Evolutionary conservation across 2,888 invertebrate genomes (phyloP).

Genomic region (Drosophila acutilabella): DNA sequence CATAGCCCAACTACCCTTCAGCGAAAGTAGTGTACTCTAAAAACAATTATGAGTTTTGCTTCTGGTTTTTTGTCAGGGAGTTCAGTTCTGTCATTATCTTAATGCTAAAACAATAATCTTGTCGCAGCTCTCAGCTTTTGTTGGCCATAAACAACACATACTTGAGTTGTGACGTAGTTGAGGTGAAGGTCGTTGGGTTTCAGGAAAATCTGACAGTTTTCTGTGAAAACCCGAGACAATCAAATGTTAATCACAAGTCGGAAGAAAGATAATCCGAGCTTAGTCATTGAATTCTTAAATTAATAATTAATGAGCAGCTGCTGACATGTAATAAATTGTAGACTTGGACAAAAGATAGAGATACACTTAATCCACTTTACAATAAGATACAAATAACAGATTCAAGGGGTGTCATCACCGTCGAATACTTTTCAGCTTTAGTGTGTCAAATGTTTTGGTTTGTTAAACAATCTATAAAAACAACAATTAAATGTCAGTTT

Average conservation of each 20-base stretch:
- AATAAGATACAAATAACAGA: neutral
- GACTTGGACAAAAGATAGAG: neutral
- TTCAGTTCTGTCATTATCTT: slow-evolving; percentile 8
- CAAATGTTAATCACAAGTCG: neutral
- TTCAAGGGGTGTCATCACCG: slow-evolving; percentile 9
- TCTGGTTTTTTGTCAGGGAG: slow-evolving; percentile 23
- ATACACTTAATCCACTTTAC: neutral
- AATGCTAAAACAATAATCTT: slow-evolving; percentile 59
- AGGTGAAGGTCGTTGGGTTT: slow-evolving; percentile 42
- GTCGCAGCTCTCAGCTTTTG: slow-evolving; percentile 11
- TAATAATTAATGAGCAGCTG: slow-evolving; percentile 43
- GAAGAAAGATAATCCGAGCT: slow-evolving; percentile 31
- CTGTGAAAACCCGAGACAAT: too few species aligned
- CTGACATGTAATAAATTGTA: slow-evolving; percentile 31
- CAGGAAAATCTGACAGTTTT: neutral
- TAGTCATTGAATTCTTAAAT: slow-evolving; percentile 36
- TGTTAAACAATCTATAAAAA: slow-evolving; percentile 17
- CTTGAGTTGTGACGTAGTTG: slow-evolving; percentile 43
- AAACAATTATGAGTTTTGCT: slow-evolving; percentile 73
- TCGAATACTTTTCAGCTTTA: neutral
- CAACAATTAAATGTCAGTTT: slow-evolving; percentile 19
- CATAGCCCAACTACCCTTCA: neutral
- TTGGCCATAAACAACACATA: slow-evolving; percentile 26
- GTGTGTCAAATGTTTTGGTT: slow-evolving; percentile 6
- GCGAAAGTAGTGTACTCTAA: slow-evolving; percentile 11